Evolutionary conservation across 2,888 invertebrate species (phyloP).

Genomic region (Synergus umbraculus): DNA sequence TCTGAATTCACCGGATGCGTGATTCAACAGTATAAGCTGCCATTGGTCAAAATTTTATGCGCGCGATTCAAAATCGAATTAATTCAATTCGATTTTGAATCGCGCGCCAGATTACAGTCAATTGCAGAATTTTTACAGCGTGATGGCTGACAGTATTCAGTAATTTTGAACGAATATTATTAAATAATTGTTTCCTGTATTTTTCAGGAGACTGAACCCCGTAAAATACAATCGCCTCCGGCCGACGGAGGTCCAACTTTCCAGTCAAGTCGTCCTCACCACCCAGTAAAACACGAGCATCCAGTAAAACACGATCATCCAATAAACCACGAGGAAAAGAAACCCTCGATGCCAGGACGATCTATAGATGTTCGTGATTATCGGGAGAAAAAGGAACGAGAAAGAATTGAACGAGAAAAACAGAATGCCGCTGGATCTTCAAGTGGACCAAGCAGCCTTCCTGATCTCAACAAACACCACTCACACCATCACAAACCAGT

Average conservation of each 20-base stretch:
- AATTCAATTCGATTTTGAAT: no score
- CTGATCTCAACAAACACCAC: constrained; percentile 66
- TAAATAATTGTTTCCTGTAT: neutral
- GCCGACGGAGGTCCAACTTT: constrained; percentile 61
- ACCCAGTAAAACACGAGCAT: constrained; percentile 62
- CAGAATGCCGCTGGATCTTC: constrained; percentile 50
- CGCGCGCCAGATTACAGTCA: no score
- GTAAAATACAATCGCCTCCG: constrained; percentile 70
- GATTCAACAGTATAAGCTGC: no score
- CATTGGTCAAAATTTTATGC: no score
- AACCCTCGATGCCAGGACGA: constrained; percentile 69
- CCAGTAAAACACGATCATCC: constrained; percentile 55
- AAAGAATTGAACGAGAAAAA: constrained; percentile 81
- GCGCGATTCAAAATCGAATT: no score
- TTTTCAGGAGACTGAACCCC: constrained; percentile 70
- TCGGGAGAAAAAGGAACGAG: constrained; percentile 82
- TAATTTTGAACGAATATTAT: no score
- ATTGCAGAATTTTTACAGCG: no score
- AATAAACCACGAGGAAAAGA: constrained; percentile 64
- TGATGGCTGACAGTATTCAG: no score
- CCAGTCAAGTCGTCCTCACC: constrained; percentile 67
- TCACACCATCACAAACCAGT: constrained; percentile 70
- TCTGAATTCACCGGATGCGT: no score
- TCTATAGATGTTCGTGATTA: constrained; percentile 81
- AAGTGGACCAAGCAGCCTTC: constrained; percentile 43